Percentiles rank a stretch among this genome's conserved stretches.
Evolutionary conservation across 2,113 vertebrate genomes (phyloP).

Genomic region (Zosterops hypoxanthus): DNA sequence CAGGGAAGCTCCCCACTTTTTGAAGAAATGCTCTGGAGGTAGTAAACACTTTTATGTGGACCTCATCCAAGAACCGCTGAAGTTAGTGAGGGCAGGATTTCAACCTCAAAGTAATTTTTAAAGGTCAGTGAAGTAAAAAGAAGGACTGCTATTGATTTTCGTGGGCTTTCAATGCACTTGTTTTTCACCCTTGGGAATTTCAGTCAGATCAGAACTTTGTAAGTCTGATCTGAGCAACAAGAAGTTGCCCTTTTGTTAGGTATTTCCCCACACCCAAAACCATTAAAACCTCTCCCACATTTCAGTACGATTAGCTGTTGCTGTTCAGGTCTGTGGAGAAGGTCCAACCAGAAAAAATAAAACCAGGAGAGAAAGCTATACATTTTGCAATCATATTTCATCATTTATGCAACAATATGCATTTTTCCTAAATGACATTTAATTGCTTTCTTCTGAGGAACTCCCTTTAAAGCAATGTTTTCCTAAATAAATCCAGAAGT

Average conservation of each 20-base stretch:
- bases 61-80: neutral
- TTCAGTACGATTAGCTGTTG: neutral
- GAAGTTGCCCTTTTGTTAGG: neutral
- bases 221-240: neutral
- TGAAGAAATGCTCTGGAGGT: neutral
- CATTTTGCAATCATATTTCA: conserved; percentile 31
- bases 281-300: conserved; percentile 5
- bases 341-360: conserved; percentile 21
- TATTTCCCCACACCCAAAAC: conserved; percentile 32
- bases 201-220: neutral
- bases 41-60: neutral
- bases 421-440: conserved; percentile 50
- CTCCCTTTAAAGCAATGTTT: conserved; percentile 53
- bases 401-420: conserved; percentile 11
- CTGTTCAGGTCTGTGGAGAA: neutral
- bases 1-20: neutral
- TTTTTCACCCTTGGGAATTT: neutral
- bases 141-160: neutral
- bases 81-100: neutral
- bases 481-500: conserved; percentile 50
- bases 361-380: conserved; percentile 18
- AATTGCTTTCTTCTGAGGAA: conserved; percentile 66
- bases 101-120: neutral
- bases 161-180: neutral
- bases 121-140: neutral